Evolutionary conservation across 2,888 invertebrate genomes (phyloP).

Genomic region (Drosophila ustulata): DNA sequence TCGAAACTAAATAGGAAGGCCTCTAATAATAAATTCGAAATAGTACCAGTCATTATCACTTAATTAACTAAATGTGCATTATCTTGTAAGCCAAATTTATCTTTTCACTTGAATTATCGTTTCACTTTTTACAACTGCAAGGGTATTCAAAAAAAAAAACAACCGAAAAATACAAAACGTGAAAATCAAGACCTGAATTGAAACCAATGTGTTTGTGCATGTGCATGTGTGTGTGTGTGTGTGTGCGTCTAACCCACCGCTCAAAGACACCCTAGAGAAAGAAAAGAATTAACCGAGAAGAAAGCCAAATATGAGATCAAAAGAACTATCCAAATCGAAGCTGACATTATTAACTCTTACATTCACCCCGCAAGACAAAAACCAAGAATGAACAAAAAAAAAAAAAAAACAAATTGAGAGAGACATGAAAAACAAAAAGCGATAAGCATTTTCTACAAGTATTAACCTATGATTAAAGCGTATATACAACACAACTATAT

Average conservation of each 20-base stretch:
- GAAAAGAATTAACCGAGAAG: conserved; percentile 11
- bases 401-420: conserved; percentile 3
- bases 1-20: neutral
- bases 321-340: conserved; percentile 65
- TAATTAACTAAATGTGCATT: no score
- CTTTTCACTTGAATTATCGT: neutral
- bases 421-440: conserved; percentile 27
- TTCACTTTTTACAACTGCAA: conserved; percentile 12
- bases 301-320: conserved; percentile 12
- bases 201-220: conserved; percentile 11
- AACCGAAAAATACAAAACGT: neutral
- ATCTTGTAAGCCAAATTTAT: neutral
- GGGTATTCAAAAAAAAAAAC: neutral
- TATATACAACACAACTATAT: conserved; percentile 32
- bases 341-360: conserved; percentile 80
- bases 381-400: neutral
- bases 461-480: conserved; percentile 52
- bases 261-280: conserved; percentile 9
- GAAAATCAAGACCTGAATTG: neutral
- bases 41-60: no score
- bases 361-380: conserved; percentile 72
- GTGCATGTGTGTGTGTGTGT: conserved; percentile 10
- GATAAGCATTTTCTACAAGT: conserved; percentile 64
- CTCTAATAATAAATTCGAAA: neutral
- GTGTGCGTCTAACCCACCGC: conserved; percentile 50